Conservation (phyloP, 2,888 invertebrate species). For the Argyra leucocephala region DNA sequence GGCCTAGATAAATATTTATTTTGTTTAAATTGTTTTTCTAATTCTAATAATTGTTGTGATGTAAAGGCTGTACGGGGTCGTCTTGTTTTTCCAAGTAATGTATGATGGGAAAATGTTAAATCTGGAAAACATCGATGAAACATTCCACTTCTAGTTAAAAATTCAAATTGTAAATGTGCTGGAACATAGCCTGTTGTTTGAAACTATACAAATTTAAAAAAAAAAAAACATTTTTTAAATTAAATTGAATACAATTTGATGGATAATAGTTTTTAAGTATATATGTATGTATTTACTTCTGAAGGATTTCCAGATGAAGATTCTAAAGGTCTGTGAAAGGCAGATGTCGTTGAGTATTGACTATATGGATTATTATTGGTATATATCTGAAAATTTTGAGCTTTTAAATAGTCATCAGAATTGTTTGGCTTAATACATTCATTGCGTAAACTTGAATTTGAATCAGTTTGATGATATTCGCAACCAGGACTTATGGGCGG, state of each 20-base stretch:
- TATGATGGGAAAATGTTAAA: constrained; percentile 61
- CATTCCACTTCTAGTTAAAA: constrained; percentile 86
- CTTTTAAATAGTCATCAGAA: constrained; percentile 41
- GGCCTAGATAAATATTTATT: constrained; percentile 98
- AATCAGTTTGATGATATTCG: constrained; percentile 52
- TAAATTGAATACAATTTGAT: neutral
- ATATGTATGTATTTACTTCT: constrained; percentile 36
- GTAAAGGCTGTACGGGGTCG: constrained; percentile 97
- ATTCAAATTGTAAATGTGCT: constrained; percentile 56
- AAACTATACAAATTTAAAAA: constrained; percentile 30
- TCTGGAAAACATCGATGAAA: constrained; percentile 82
- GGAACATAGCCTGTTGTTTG: constrained; percentile 47
- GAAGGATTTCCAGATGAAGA: constrained; percentile 41
- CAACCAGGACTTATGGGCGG: constrained; percentile 80
- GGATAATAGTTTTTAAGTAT: no score
- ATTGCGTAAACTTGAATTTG: constrained; percentile 46
- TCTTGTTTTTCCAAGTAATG: constrained; percentile 74
- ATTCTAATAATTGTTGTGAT: constrained; percentile 84
- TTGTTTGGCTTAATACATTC: constrained; percentile 43
- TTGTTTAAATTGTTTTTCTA: constrained; percentile 97
- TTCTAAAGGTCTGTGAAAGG: constrained; percentile 49
- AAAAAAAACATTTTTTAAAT: neutral
- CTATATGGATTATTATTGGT: constrained; percentile 48
- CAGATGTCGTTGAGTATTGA: constrained; percentile 45
- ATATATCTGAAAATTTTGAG: constrained; percentile 42